Evolutionary conservation across 2,888 invertebrate species (phyloP).

Genomic region (Leptopterna dolabrata): DNA sequence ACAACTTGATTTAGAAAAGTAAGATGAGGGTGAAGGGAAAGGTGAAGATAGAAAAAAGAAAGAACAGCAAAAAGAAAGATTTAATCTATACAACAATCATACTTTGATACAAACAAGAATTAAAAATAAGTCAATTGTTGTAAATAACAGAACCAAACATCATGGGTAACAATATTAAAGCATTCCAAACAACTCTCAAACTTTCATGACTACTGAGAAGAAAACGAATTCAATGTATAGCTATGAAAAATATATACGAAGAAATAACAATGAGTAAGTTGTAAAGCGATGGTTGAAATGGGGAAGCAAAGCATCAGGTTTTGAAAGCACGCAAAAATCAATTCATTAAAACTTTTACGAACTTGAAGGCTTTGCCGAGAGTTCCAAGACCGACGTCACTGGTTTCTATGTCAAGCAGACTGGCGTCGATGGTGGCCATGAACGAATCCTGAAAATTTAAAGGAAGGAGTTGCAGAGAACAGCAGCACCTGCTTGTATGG

Average conservation of each 20-base stretch:
- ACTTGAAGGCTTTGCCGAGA: slow-evolving; percentile 89
- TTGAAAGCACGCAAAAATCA: neutral
- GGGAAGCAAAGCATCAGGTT: neutral
- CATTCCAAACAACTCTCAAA: neutral
- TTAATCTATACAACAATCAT: neutral
- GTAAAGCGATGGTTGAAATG: neutral
- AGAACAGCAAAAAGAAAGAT: neutral
- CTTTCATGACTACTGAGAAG: neutral
- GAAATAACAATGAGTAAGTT: neutral
- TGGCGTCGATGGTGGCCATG: slow-evolving; percentile 80
- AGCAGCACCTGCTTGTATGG: slow-evolving; percentile 38
- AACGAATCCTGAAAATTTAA: slow-evolving; percentile 78
- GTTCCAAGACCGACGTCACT: slow-evolving; percentile 88
- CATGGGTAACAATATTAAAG: no score
- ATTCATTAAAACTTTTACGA: slow-evolving; percentile 64
- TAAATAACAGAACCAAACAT: neutral
- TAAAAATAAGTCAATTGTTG: neutral
- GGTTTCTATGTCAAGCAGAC: slow-evolving; percentile 88
- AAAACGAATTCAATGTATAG: neutral
- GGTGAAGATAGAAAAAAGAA: neutral
- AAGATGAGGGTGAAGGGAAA: neutral
- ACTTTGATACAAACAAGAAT: neutral
- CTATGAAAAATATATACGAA: neutral
- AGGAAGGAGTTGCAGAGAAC: neutral
- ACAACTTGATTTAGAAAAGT: neutral